A percentile compares a stretch with the other conserved stretches of the same genome.
Evolutionary conservation across 2,797 vertebrate genomes (phyloP).

Genomic region (Cichlasoma orientale): DNA sequence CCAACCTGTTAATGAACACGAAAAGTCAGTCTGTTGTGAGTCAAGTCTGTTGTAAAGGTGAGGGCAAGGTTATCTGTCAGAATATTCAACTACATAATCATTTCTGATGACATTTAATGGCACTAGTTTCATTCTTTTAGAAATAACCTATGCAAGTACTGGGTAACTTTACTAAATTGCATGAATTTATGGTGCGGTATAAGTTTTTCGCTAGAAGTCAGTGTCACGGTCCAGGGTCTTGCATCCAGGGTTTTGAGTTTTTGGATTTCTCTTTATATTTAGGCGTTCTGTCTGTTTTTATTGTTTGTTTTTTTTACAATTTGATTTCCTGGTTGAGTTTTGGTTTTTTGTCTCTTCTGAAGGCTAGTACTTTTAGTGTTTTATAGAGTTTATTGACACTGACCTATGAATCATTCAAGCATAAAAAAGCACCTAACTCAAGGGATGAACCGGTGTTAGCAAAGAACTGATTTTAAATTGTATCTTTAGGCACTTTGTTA

Average conservation of each 20-base stretch:
- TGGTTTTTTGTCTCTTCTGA: background rate
- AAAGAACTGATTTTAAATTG: background rate
- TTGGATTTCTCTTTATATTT: background rate
- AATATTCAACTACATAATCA: background rate
- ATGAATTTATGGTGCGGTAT: background rate
- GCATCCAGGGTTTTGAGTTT: background rate
- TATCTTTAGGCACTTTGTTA: background rate
- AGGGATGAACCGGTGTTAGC: background rate
- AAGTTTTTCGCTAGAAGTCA: background rate
- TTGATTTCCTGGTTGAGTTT: background rate
- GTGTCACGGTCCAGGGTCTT: background rate
- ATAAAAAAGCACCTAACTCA: background rate
- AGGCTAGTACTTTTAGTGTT: background rate
- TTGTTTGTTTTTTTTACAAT: background rate
- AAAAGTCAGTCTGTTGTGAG: background rate
- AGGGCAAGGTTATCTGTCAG: background rate
- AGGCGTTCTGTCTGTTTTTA: background rate
- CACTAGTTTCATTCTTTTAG: background rate
- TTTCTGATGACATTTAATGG: background rate
- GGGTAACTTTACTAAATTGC: background rate
- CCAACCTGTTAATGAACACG: slow-evolving; percentile 35
- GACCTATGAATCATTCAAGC: background rate
- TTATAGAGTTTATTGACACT: background rate
- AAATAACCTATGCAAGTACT: background rate
- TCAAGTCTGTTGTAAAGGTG: background rate